Conservation (phyloP, 2,888 invertebrate species). For the Galerucella nymphaeae region DNA sequence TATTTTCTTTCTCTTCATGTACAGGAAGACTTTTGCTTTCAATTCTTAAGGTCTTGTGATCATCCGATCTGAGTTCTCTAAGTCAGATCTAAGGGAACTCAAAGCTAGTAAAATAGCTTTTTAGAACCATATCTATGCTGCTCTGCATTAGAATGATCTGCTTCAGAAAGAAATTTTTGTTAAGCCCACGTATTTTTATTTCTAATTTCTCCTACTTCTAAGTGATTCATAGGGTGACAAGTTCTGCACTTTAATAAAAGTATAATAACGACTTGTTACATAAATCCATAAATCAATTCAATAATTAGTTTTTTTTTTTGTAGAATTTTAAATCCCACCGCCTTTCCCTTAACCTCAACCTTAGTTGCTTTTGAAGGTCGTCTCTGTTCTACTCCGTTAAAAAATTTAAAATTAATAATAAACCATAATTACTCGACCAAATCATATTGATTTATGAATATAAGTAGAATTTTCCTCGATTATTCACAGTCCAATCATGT, state of each 20-base stretch:
- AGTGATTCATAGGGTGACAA: no score
- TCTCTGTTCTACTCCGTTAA: constrained; percentile 8
- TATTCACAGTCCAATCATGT: background rate
- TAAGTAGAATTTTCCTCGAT: constrained; percentile 15
- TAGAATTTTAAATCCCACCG: background rate
- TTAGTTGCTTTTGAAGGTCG: constrained; percentile 23
- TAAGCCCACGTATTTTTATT: no score
- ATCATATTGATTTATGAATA: constrained; percentile 13
- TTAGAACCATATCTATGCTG: no score
- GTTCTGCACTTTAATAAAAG: background rate
- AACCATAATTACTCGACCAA: constrained; percentile 15
- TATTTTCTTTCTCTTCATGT: no score
- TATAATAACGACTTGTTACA: background rate
- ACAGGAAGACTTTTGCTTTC: no score
- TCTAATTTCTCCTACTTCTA: no score
- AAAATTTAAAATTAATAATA: constrained; percentile 17
- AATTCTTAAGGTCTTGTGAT: no score
- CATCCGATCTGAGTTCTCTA: no score
- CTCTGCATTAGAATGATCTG: no score
- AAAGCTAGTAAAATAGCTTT: no score
- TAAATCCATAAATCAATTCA: background rate
- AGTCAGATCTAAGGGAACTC: no score
- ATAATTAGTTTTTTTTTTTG: background rate
- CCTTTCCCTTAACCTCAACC: constrained; percentile 29
- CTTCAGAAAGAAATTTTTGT: no score